A percentile compares a stretch with the other conserved stretches of the same genome.
Conservation (phyloP, 2,888 invertebrate genomes). For the Invenusta paracnida region DNA sequence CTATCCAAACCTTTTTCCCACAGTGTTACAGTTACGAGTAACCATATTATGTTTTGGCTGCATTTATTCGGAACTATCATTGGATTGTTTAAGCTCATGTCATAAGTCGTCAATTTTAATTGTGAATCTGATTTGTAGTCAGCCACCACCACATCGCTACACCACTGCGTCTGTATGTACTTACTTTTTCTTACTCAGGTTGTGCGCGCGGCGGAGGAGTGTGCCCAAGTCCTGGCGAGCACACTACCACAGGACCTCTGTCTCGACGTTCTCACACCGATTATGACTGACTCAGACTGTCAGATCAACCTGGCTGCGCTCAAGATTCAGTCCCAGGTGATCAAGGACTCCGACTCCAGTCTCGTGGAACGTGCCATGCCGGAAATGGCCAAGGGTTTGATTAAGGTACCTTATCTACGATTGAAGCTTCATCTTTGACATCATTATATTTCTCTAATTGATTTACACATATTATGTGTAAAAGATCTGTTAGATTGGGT, state of each 20-base stretch:
- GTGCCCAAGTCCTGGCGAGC: slow-evolving; percentile 72
- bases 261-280: slow-evolving; percentile 73
- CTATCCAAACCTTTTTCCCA: no score
- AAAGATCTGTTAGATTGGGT: no score
- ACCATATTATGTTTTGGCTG: no score
- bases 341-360: slow-evolving; percentile 70
- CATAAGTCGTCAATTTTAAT: no score
- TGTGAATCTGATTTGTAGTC: no score
- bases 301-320: slow-evolving; percentile 85
- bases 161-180: no score
- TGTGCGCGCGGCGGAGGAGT: slow-evolving; percentile 78
- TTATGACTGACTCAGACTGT: slow-evolving; percentile 76
- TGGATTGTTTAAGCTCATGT: no score
- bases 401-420: slow-evolving; percentile 66
- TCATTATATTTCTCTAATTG: not conserved
- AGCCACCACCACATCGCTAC: no score
- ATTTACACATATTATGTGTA: no score
- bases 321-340: slow-evolving; percentile 73
- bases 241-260: slow-evolving; percentile 76
- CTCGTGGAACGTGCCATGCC: slow-evolving; percentile 70
- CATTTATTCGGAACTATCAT: no score
- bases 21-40: no score
- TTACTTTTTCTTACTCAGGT: no score
- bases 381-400: slow-evolving; percentile 79
- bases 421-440: not conserved